phyloP scores from a whole-genome alignment of 2,113 vertebrate genomes.

The Brienomyrus brachyistius region DNA sequence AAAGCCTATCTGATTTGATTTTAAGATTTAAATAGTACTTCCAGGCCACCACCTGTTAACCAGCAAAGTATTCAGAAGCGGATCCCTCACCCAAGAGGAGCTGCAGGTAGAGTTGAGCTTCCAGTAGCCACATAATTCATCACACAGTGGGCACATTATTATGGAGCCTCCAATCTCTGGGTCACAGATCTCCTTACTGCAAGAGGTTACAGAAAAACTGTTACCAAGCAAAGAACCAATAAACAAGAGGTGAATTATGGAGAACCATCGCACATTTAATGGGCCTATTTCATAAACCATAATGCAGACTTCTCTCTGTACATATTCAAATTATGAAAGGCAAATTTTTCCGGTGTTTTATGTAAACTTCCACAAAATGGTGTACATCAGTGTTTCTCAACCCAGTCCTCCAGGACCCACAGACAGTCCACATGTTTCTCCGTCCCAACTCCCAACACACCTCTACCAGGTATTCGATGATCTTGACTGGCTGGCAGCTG shows the following conservation, averaged over 20 bases:
- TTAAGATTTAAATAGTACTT: background rate
- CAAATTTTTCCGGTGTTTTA: background rate
- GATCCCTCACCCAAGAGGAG: conserved; percentile 73
- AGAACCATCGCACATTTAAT: background rate
- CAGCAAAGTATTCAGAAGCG: background rate
- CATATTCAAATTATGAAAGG: background rate
- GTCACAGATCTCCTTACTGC: conserved; percentile 84
- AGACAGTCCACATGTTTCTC: background rate
- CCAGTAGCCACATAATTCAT: conserved; percentile 82
- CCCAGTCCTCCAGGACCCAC: background rate
- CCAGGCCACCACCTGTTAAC: background rate
- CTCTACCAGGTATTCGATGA: background rate
- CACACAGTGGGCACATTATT: conserved; percentile 94
- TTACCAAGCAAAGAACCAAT: background rate
- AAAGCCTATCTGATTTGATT: too few relatives aligned
- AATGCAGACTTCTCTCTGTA: background rate
- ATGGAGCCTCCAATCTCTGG: conserved; percentile 74
- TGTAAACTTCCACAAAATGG: background rate
- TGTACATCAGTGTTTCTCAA: background rate
- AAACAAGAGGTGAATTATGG: background rate
- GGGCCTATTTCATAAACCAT: background rate
- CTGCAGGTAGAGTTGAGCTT: conserved; percentile 81
- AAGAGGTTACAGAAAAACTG: background rate
- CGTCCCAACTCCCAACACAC: background rate
- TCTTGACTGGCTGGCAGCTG: background rate